Evolutionary conservation across 2,888 invertebrate genomes (phyloP).

Genomic region (Eristalis tenax): DNA sequence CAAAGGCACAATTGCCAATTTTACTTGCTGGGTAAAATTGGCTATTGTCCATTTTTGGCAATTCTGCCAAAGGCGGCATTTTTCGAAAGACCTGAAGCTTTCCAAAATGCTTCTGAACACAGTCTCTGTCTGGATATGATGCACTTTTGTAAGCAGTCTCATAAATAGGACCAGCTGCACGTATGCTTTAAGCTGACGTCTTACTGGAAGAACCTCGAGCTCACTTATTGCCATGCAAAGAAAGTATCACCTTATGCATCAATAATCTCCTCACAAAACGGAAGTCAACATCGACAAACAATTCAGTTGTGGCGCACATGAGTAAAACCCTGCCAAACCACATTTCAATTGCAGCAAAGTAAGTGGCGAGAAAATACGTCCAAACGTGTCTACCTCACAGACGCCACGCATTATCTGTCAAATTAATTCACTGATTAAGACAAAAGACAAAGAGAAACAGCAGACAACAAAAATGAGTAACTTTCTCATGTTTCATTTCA

Average conservation of each 20-base stretch:
- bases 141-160: too few species aligned
- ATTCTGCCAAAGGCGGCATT: too few species aligned
- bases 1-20: too few species aligned
- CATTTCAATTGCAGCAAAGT: neutral
- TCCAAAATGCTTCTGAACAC: too few species aligned
- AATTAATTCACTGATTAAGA: neutral
- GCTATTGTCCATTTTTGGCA: too few species aligned
- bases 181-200: neutral
- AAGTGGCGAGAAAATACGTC: neutral
- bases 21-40: too few species aligned
- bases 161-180: neutral
- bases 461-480: neutral
- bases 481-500: constrained; percentile 43
- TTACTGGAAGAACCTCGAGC: too few species aligned
- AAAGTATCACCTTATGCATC: neutral
- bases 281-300: neutral
- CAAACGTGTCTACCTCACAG: neutral
- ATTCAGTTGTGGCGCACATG: neutral
- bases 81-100: too few species aligned
- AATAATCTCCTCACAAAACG: neutral
- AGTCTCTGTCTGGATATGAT: too few species aligned
- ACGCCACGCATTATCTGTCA: neutral
- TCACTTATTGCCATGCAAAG: neutral
- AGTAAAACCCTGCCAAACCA: neutral
- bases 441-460: neutral